Conservation (phyloP, 2,888 invertebrate genomes). For the Heliconius ismenius region DNA sequence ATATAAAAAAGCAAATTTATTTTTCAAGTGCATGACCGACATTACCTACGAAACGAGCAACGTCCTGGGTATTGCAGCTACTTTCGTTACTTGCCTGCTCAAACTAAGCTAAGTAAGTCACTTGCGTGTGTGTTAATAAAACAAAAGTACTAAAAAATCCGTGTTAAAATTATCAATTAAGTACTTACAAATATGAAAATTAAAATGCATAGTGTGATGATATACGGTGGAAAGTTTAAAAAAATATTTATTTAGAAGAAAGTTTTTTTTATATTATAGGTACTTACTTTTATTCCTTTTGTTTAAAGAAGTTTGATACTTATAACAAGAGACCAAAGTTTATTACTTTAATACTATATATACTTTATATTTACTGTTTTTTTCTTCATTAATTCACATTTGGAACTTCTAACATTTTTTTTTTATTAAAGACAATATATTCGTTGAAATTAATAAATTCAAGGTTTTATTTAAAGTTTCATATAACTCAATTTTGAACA, state of each 20-base stretch:
- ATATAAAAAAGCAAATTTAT: neutral
- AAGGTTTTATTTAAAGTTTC: neutral
- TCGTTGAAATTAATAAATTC: neutral
- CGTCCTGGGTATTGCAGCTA: neutral
- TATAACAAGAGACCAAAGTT: no score
- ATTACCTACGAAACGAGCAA: neutral
- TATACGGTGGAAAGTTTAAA: no score
- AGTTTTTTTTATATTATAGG: no score
- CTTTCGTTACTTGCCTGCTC: neutral
- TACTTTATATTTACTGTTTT: no score
- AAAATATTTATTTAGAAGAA: no score
- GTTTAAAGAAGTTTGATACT: no score
- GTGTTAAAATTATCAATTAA: neutral
- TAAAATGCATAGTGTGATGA: no score
- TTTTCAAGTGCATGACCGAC: neutral
- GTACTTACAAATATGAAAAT: neutral
- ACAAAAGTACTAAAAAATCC: neutral
- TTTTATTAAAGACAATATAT: neutral
- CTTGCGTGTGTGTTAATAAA: neutral
- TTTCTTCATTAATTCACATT: neutral
- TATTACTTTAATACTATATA: no score
- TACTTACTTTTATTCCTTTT: no score
- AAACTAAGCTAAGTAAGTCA: slow-evolving; percentile 10
- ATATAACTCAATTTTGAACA: neutral
- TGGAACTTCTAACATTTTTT: neutral